Evolutionary conservation across 2,797 vertebrate species (phyloP).

Genomic region (Sebastes ruberrimus): DNA sequence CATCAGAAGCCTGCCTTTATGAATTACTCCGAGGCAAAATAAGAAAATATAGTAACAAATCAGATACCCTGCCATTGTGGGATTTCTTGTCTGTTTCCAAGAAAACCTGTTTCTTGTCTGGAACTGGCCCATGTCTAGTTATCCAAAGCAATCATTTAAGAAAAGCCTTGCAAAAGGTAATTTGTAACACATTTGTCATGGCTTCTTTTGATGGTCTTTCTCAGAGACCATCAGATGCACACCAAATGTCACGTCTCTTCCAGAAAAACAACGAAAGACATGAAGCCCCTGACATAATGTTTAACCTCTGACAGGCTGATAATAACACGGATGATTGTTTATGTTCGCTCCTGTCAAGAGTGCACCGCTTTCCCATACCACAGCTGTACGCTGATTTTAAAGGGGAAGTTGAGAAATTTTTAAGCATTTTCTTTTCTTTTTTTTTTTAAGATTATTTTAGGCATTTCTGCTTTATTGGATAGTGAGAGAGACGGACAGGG

Average conservation of each 20-base stretch:
- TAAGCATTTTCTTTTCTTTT: neutral
- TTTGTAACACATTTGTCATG: neutral
- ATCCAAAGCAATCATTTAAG: neutral
- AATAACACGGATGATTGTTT: slow-evolving; percentile 1
- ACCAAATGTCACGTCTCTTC: slow-evolving; percentile 12
- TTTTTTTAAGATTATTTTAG: too few relatives aligned
- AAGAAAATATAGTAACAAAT: neutral
- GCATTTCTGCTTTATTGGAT: too few relatives aligned
- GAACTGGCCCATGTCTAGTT: neutral
- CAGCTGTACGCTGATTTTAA: neutral
- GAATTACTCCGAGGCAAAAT: neutral
- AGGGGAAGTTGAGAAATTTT: neutral
- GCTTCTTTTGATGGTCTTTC: neutral
- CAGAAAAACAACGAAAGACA: neutral
- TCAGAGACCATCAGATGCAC: slow-evolving; percentile 14
- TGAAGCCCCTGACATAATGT: neutral
- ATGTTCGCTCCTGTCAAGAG: neutral
- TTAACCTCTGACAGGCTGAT: neutral
- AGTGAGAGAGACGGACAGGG: too few relatives aligned
- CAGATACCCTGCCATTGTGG: neutral
- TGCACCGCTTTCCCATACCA: neutral
- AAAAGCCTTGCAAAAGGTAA: neutral
- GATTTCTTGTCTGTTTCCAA: neutral
- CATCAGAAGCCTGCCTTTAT: neutral
- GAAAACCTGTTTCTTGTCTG: slow-evolving; percentile 12